Conservation (phyloP, 2,113 vertebrate genomes). For the Mohoua ochrocephala region DNA sequence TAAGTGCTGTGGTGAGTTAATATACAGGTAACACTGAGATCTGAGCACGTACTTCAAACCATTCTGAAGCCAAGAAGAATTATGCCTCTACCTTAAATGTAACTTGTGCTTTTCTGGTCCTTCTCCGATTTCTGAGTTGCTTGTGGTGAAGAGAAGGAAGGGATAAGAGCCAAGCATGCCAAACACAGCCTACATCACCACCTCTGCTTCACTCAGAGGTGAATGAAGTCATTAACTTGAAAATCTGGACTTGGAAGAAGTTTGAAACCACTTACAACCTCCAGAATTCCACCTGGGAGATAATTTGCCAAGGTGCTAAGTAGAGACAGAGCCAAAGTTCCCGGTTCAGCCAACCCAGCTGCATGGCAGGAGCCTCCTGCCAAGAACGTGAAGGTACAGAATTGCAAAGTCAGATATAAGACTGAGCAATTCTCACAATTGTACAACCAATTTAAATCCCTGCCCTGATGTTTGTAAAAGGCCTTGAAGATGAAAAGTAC, state of each 20-base stretch:
- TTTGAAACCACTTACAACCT: conserved; percentile 28
- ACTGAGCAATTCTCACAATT: not conserved
- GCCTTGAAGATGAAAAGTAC: conserved; percentile 31
- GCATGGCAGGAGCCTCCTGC: conserved; percentile 22
- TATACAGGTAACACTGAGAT: not conserved
- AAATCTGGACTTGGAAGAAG: conserved; percentile 31
- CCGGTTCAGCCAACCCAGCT: conserved; percentile 35
- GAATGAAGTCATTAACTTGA: conserved; percentile 48
- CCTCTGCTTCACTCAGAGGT: not conserved
- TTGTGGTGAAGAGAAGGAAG: not conserved
- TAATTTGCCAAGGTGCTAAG: conserved; percentile 50
- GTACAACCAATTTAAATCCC: not conserved
- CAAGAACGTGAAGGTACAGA: not conserved
- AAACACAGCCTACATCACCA: not conserved
- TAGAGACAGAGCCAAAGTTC: conserved; percentile 41
- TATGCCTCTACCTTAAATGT: not conserved
- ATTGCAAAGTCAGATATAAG: conserved; percentile 19
- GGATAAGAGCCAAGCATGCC: not conserved
- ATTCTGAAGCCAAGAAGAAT: not conserved
- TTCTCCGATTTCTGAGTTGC: not conserved
- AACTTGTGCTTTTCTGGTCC: not conserved
- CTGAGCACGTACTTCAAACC: not conserved
- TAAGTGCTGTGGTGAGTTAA: not conserved
- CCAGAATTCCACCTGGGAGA: conserved; percentile 48
- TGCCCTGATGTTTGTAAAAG: not conserved